Evolutionary conservation across 2,797 vertebrate species (phyloP), one percentile per base, ranked within the genome.

Genomic region (Epinephelus coioides): DNA sequence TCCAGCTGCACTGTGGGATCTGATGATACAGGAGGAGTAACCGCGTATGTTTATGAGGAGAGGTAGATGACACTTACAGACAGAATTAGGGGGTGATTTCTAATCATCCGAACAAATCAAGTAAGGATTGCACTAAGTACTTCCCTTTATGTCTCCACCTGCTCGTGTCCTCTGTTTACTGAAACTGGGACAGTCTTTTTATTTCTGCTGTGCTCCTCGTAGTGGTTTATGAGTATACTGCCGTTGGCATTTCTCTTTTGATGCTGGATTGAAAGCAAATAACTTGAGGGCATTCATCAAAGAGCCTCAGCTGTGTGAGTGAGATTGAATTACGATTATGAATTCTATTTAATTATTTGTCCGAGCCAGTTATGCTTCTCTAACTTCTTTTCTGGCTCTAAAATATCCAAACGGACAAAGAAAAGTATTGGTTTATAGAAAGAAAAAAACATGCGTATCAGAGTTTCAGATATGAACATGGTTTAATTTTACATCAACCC

Each of bases 21-120:
- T 82, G 76, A 90, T 86, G 86, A 89, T 78, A 73, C 83, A 85
- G 83, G 78, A 83, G 84, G 84, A 79, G 71, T 55, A 71, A 76
- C 55, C 38, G 34, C 61, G 82, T 80, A 61, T 82, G 80, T 91
- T 88, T 80, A 84, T 83, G 63, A 78, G 47, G 61, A 82, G 88
- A 86, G 68, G 84, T 82, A 53, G 84, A 87, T 85, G 86, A 91
- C 83, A 82, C 86, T 90, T 79, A 79, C 34, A 68, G 85, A 78
- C 67, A 86, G 77, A 91, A 92, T 88, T 79, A 86, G 56, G 64
- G 61, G 68, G 81, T 82, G 80, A 82, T 88, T 91, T 88, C 73
- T 86, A 89, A 92, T 93, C 88, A 91, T 86, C 87, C 59, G 85
- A 86, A 74, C 76, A 81, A 89, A 90, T 88, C 82, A 79, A 70